Evolutionary conservation across 2,113 vertebrate genomes (phyloP), one percentile per base, ranked within the genome.

Genomic region (Etia nguti): DNA sequence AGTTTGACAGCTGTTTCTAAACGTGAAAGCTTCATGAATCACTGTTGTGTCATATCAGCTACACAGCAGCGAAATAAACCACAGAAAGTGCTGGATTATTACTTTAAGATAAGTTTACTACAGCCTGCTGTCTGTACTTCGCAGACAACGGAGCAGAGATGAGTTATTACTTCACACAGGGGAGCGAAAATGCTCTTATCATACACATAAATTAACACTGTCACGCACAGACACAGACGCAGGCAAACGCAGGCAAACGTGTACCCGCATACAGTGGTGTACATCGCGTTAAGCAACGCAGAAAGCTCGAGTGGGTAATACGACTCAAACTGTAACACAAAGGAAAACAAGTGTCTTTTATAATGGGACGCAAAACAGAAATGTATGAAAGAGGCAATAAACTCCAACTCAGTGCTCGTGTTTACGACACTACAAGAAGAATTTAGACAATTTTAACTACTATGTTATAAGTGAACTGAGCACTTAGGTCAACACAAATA

Each of bases 21-120:
- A 86, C 29, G 48, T 84, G 73, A 88, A 90, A 80, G 56, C 89
- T 79, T 80, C 85, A 92, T 91, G 55, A 89, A 88, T 91, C 81
- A 92, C 34, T 80, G 82, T 77, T 77, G 81, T 31, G 31, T 34
- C 59, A 55, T 88, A 88, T 92, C 81, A 93, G 81, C 18, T 20
- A 83, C 46, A 80, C 24, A 83, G 75, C 52, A 84, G 75, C 70
- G 36, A 89, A 86, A 90, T 73, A 92, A 84, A 88, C 54, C 75
- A 31, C 54, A 82, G 81, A 81, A 34, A 26, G 54, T 80, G 54
- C 70, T 54, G 59, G 90, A 83, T 90, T 90, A 90, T 90, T 86
- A 84, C 34, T 84, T 62, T 65, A 59, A 85, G 62, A 86, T 87
- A 87, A 18, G 68, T 91, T 89, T 85, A 91, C 79, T 75, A 62